Percentiles rank a stretch among this genome's conserved stretches.
These are phyloP conservation scores for Papilio aristodemus DNA, from an alignment of 1,140 invertebrate genomes.

Conservation along the genomic window DNA sequence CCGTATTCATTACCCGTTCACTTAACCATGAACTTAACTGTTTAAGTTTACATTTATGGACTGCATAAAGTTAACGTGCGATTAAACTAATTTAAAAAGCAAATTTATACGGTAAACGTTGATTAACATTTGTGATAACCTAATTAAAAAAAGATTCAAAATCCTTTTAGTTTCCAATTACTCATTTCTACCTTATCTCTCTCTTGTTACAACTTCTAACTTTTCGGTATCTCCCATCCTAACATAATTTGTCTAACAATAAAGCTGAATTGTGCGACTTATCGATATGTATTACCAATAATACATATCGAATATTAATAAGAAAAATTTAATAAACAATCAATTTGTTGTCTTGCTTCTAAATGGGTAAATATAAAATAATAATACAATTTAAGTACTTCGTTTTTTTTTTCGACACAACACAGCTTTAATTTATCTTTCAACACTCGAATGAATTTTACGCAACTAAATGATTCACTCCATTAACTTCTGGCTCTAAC, in stretches of 20 bases:
- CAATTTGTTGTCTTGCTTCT: too few relatives aligned
- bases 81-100: neutral
- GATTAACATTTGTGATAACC: neutral
- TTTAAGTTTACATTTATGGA: conserved; percentile 9
- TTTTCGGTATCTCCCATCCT: too few relatives aligned
- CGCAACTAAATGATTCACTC: conserved; percentile 29
- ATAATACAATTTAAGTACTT: neutral
- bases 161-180: too few relatives aligned
- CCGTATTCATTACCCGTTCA: conserved; percentile 21
- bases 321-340: too few relatives aligned
- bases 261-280: too few relatives aligned
- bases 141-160: too few relatives aligned
- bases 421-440: conserved; percentile 22
- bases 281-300: too few relatives aligned
- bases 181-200: too few relatives aligned
- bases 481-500: conserved; percentile 25
- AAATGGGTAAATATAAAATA: neutral
- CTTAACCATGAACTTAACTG: conserved; percentile 16
- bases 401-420: conserved; percentile 12
- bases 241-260: too few relatives aligned
- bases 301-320: too few relatives aligned
- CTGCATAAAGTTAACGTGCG: conserved; percentile 9
- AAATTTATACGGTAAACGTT: neutral
- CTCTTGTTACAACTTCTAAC: too few relatives aligned
- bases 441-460: conserved; percentile 17